These are phyloP conservation scores for Lampris incognitus DNA, from an alignment of 2,113 vertebrate genomes.

Conservation along the genomic window DNA sequence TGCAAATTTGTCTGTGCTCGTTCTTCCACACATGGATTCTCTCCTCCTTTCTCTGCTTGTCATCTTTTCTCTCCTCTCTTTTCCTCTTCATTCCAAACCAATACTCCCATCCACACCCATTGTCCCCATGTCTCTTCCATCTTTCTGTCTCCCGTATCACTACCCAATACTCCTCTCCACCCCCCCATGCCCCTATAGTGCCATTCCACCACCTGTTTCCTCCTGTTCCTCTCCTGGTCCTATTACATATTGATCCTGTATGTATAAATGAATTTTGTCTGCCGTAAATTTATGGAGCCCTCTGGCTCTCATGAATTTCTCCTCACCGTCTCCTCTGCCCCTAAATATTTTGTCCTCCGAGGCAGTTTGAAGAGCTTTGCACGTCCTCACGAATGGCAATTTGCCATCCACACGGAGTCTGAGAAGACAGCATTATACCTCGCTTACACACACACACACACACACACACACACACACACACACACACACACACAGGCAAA, in stretches of 20 bases:
- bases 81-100: background rate
- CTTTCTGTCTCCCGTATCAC: background rate
- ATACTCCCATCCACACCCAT: background rate
- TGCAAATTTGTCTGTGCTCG: too few species aligned
- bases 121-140: background rate
- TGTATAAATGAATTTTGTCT: slow-evolving; percentile 57
- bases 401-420: slow-evolving; percentile 44
- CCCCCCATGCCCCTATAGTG: background rate
- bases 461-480: background rate
- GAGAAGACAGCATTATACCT: slow-evolving; percentile 42
- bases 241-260: slow-evolving; percentile 53
- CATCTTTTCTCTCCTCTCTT: background rate
- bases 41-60: background rate
- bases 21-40: background rate
- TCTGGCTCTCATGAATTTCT: slow-evolving; percentile 50
- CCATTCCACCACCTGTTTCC: background rate
- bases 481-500: slow-evolving; percentile 2
- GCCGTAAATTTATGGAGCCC: slow-evolving; percentile 57
- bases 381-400: slow-evolving; percentile 38
- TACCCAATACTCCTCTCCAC: too few species aligned
- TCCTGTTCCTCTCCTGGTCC: slow-evolving; percentile 12
- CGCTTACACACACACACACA: slow-evolving; percentile 6
- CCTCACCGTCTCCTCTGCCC: slow-evolving; percentile 35
- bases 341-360: slow-evolving; percentile 50
- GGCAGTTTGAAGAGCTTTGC: slow-evolving; percentile 41